Evolutionary conservation across 2,888 invertebrate genomes (phyloP).

Genomic region (Bombylius discolor): DNA sequence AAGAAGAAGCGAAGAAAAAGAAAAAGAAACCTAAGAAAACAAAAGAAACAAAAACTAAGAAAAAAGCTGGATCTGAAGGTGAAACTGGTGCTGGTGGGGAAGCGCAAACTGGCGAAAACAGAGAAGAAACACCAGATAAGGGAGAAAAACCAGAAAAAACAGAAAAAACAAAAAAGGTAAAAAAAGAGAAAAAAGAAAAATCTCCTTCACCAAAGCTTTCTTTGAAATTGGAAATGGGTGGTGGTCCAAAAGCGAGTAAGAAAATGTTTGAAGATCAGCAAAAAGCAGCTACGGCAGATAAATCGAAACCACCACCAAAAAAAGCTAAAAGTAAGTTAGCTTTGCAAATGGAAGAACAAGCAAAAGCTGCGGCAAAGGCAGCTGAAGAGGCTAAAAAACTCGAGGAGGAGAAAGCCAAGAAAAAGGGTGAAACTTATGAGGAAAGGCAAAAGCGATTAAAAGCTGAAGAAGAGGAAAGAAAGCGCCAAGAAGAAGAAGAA

Average conservation of each 20-base stretch:
- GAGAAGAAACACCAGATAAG: conserved; percentile 22
- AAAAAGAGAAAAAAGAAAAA: conserved; percentile 32
- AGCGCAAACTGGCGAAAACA: conserved; percentile 17
- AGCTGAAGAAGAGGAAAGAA: conserved; percentile 25
- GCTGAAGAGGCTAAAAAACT: conserved; percentile 29
- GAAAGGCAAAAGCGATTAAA: conserved; percentile 30
- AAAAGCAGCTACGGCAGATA: conserved; percentile 19
- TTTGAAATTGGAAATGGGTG: conserved; percentile 32
- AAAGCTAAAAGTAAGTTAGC: conserved; percentile 29
- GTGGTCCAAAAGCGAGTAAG: conserved; percentile 30
- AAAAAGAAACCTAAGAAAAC: conserved; percentile 21
- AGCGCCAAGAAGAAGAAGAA: conserved; percentile 14
- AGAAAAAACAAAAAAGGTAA: conserved; percentile 26
- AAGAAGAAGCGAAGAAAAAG: conserved; percentile 27
- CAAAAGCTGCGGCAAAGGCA: conserved; percentile 31
- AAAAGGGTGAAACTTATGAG: conserved; percentile 24
- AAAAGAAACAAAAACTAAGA: conserved; percentile 4
- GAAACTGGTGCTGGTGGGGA: conserved; percentile 8
- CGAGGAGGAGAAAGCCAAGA: conserved; percentile 26
- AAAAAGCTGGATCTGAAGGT: conserved; percentile 7
- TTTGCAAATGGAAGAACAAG: conserved; percentile 33
- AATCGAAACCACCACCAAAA: conserved; percentile 32
- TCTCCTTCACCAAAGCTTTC: conserved; percentile 31
- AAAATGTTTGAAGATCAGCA: conserved; percentile 32
- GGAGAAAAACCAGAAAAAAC: conserved; percentile 7